phyloP scores from a whole-genome alignment of 53 echinoderm and acorn worm genomes.

The Temnopleurus reevesii region DNA sequence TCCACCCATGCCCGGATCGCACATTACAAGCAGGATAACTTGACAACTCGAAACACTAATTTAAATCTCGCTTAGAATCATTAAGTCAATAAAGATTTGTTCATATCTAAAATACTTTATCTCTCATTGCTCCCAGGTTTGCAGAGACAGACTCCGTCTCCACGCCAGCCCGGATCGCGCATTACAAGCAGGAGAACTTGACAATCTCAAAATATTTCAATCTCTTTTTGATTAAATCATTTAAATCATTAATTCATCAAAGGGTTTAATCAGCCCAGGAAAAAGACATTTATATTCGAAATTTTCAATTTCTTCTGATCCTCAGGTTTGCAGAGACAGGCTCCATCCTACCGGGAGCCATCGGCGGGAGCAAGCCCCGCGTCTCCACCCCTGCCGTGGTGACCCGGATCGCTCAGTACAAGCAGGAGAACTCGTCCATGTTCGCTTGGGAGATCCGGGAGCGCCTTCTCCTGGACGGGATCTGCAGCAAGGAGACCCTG shows the following conservation, averaged over 20 bases:
- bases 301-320: too few species aligned
- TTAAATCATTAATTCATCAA: too few species aligned
- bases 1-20: slow-evolving; percentile 80
- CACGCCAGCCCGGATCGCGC: slow-evolving; percentile 72
- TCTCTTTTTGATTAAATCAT: too few species aligned
- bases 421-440: slow-evolving; percentile 88
- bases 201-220: too few species aligned
- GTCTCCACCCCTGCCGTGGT: slow-evolving; percentile 91
- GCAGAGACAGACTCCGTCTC: slow-evolving; percentile 72
- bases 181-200: slow-evolving; percentile 76
- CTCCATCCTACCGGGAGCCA: slow-evolving; percentile 75
- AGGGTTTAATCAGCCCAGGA: too few species aligned
- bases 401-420: slow-evolving; percentile 70
- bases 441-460: slow-evolving; percentile 99
- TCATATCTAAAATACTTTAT: too few species aligned
- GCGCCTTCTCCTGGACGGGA: slow-evolving; percentile 69
- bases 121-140: slow-evolving; percentile 69
- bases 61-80: background rate
- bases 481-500: slow-evolving; percentile 79
- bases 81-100: background rate
- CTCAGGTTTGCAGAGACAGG: slow-evolving; percentile 76
- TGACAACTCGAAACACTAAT: too few species aligned
- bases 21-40: slow-evolving; percentile 78
- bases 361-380: slow-evolving; percentile 78
- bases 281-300: too few species aligned